These are phyloP conservation scores for Paragorgia papillata DNA, from an alignment of 92 coral and sea anemone species.

Conservation along the genomic window DNA sequence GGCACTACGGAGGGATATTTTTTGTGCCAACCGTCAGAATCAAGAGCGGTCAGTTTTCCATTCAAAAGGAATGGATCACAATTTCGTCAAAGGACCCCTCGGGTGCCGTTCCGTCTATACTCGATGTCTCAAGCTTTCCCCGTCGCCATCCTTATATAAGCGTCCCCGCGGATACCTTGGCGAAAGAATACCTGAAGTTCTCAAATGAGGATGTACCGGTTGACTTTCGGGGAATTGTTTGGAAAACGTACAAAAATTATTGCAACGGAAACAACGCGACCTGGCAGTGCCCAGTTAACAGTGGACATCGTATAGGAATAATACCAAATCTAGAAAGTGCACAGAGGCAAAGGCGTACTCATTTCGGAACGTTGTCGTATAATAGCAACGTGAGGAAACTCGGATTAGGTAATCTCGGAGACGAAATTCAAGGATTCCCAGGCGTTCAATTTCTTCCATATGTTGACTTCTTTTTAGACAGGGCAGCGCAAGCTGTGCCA, in stretches of 20 bases:
- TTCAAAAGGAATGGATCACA: neutral
- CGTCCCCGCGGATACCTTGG: neutral
- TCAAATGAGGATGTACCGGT: neutral
- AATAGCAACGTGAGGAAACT: slow-evolving; percentile 10
- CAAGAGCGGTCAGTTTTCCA: neutral
- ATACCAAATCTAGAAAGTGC: neutral
- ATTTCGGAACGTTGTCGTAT: slow-evolving; percentile 37
- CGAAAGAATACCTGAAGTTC: neutral
- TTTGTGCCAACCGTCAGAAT: no score
- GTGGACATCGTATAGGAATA: neutral
- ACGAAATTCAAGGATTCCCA: slow-evolving; percentile 46
- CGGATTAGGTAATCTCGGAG: slow-evolving; percentile 21
- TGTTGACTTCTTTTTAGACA: slow-evolving; percentile 20
- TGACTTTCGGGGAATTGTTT: neutral
- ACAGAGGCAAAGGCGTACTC: no score
- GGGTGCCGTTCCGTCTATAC: no score
- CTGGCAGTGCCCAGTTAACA: neutral
- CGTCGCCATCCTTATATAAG: no score
- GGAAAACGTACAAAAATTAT: neutral
- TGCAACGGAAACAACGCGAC: neutral
- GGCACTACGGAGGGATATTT: slow-evolving; percentile 6
- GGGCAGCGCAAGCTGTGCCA: neutral
- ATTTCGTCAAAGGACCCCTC: no score
- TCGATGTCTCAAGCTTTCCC: no score
- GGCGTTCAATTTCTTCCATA: slow-evolving; percentile 46